Conservation (phyloP, 1,140 invertebrate species). For the Hylaeus anthracinus region DNA sequence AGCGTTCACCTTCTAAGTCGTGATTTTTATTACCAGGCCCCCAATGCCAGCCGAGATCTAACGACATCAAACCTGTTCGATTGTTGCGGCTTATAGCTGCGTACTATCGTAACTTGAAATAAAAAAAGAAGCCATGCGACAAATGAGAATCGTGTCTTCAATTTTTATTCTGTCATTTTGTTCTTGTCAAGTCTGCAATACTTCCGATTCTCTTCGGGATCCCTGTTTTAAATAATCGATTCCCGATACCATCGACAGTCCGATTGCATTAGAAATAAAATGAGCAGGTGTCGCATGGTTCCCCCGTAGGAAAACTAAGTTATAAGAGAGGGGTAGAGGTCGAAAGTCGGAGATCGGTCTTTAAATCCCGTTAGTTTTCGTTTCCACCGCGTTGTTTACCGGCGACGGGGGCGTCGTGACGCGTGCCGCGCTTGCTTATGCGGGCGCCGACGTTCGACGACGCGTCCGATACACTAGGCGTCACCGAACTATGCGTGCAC, state of each 20-base stretch:
- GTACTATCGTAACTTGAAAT: no score
- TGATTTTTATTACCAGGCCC: conserved; percentile 35
- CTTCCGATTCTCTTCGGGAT: no score
- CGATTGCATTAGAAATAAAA: no score
- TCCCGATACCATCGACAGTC: no score
- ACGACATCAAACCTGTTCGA: conserved; percentile 10
- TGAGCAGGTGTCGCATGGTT: background rate
- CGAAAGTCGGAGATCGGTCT: conserved; percentile 67
- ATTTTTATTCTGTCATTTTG: no score
- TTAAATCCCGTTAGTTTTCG: conserved; percentile 79
- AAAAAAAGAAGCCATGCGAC: no score
- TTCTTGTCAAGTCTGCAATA: no score
- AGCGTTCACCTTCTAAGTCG: conserved; percentile 59
- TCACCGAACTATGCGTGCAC: conserved; percentile 30
- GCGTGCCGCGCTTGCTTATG: conserved; percentile 71
- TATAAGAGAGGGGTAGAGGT: conserved; percentile 10
- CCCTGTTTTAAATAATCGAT: no score
- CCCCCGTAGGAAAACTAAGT: background rate
- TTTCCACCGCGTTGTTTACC: conserved; percentile 63
- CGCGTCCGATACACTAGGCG: conserved; percentile 43
- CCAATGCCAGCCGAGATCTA: conserved; percentile 42
- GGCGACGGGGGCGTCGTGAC: conserved; percentile 64
- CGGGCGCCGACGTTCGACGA: conserved; percentile 61
- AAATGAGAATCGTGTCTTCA: no score
- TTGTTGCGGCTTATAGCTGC: no score